Percentiles rank a stretch among this genome's conserved stretches.
Conservation (phyloP, 2,113 vertebrate genomes). For the Ailurus styani region DNA sequence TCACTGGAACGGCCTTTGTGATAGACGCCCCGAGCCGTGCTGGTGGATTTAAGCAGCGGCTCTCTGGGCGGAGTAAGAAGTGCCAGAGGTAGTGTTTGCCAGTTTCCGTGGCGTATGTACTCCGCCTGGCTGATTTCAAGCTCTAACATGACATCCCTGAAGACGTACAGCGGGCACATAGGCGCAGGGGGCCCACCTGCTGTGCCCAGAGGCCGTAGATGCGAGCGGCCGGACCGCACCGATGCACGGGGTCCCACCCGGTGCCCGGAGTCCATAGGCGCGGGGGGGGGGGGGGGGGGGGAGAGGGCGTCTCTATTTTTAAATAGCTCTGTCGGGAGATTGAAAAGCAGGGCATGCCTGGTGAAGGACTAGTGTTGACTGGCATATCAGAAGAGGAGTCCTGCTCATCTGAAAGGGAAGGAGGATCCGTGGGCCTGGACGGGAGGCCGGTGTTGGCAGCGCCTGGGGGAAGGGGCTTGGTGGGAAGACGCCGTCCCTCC, state of each 20-base stretch:
- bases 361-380: not conserved
- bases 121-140: not conserved
- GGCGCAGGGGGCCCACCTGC: too few species aligned
- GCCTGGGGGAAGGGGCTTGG: not conserved
- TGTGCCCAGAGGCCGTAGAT: too few species aligned
- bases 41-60: not conserved
- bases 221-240: too few species aligned
- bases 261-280: not conserved
- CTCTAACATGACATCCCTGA: not conserved
- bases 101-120: not conserved
- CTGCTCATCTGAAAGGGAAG: not conserved
- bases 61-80: not conserved
- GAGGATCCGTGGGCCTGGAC: not conserved
- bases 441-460: not conserved
- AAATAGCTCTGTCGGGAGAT: not conserved
- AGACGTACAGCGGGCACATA: fast-evolving
- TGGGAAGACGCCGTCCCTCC: fast-evolving
- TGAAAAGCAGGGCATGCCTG: not conserved
- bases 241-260: too few species aligned
- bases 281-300: not conserved
- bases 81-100: not conserved
- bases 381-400: not conserved
- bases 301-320: not conserved
- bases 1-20: not conserved
- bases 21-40: not conserved